These are phyloP conservation scores for Xanthia icteritia DNA, from an alignment of 2,888 invertebrate species.

Conservation along the genomic window DNA sequence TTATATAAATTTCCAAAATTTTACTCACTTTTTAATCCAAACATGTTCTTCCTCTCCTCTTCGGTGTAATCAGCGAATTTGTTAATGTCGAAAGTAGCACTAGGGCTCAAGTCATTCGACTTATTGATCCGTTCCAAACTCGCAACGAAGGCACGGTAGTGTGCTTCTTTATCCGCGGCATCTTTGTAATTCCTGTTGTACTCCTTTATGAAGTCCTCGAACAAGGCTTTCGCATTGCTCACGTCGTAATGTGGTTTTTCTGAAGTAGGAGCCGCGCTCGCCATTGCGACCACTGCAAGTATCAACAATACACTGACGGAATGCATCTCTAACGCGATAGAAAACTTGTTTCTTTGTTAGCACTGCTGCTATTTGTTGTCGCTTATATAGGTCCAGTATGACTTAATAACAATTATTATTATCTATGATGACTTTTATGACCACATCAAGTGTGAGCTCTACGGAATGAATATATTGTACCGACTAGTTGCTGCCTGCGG, in stretches of 20 bases:
- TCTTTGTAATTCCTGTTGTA: conserved; percentile 72
- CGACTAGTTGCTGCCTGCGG: too few relatives aligned
- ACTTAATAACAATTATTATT: conserved; percentile 16
- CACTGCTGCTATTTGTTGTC: conserved; percentile 7
- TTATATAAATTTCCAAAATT: conserved; percentile 27
- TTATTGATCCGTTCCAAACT: conserved; percentile 69
- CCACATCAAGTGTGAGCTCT: conserved; percentile 1
- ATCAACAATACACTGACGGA: conserved; percentile 50
- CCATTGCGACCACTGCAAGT: conserved; percentile 60
- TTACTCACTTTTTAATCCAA: conserved; percentile 60
- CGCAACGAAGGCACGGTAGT: conserved; percentile 67
- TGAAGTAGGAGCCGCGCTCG: conserved; percentile 22
- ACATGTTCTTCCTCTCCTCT: conserved; percentile 62
- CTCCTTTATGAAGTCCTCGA: conserved; percentile 71
- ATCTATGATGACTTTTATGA: conserved; percentile 10
- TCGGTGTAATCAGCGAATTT: conserved; percentile 74
- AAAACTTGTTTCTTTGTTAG: conserved; percentile 31
- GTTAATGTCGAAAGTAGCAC: conserved; percentile 71
- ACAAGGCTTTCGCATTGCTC: conserved; percentile 65
- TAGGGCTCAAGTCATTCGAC: neutral
- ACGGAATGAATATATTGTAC: neutral
- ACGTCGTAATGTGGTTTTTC: conserved; percentile 66
- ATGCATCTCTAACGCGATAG: conserved; percentile 36
- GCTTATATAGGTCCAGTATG: conserved; percentile 28
- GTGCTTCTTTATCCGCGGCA: conserved; percentile 70